Conservation (phyloP, 1,140 invertebrate genomes). For the Bombus confusus region DNA sequence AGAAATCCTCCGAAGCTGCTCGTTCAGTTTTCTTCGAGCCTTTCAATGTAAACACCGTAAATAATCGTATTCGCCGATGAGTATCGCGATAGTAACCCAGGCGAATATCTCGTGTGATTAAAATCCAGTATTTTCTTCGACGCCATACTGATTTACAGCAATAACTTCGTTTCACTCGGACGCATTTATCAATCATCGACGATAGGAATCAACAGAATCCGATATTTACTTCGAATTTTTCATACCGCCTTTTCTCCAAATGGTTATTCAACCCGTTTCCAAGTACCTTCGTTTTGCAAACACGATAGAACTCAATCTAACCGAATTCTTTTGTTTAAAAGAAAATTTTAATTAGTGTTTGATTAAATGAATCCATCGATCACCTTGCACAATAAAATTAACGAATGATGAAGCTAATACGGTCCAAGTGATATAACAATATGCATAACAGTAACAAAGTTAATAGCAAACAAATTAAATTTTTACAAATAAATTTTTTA, state of each 20-base stretch:
- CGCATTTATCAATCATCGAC: background rate
- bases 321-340: background rate
- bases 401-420: no score
- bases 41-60: slow-evolving; percentile 33
- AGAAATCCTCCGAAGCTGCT: background rate
- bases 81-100: slow-evolving; percentile 18
- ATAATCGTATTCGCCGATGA: slow-evolving; percentile 24
- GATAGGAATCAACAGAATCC: background rate
- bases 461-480: no score
- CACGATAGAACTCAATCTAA: background rate
- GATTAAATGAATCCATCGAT: background rate
- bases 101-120: slow-evolving; percentile 8
- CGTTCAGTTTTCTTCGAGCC: background rate
- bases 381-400: background rate
- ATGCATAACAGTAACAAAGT: no score
- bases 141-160: background rate
- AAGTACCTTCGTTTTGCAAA: background rate
- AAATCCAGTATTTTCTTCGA: slow-evolving; percentile 19
- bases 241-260: no score
- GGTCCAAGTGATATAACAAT: no score
- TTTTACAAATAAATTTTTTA: no score
- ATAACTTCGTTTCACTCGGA: background rate
- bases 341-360: background rate
- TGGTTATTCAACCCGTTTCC: background rate
- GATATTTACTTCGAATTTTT: background rate